These are phyloP conservation scores for Mesochorus sp. DNA, from an alignment of 2,888 invertebrate species.

Conservation along the genomic window DNA sequence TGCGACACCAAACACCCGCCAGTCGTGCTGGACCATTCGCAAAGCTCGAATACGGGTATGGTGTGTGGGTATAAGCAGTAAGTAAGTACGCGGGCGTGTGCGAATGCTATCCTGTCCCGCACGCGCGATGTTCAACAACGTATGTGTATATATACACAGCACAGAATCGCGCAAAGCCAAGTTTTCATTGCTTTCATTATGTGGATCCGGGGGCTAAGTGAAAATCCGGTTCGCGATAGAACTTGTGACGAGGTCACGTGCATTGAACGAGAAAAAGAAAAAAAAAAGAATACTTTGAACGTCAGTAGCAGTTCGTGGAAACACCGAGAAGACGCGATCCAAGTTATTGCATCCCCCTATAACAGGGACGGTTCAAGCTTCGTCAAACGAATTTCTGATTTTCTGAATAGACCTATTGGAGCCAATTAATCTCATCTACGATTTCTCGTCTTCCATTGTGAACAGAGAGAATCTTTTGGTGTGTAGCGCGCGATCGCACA, in stretches of 20 bases:
- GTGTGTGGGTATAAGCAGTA: conserved; percentile 5
- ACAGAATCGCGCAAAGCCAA: conserved; percentile 28
- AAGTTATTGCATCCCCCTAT: background rate
- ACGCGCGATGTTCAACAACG: conserved; percentile 28
- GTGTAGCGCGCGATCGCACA: conserved; percentile 26
- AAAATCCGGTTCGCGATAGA: conserved; percentile 56
- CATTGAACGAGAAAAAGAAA: background rate
- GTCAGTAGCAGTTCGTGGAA: conserved; percentile 1
- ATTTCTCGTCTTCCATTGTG: conserved; percentile 53
- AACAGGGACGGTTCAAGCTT: background rate
- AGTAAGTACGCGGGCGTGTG: conserved; percentile 41
- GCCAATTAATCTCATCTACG: conserved; percentile 62
- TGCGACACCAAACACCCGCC: conserved; percentile 58
- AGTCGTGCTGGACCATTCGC: conserved; percentile 37
- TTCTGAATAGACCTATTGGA: conserved; percentile 62
- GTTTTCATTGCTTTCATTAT: conserved; percentile 45
- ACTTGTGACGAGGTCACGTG: conserved; percentile 38
- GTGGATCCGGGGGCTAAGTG: conserved; percentile 36
- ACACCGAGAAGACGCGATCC: background rate
- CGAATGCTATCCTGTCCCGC: conserved; percentile 40
- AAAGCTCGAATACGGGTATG: conserved; percentile 1
- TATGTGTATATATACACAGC: background rate
- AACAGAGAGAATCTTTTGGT: conserved; percentile 27
- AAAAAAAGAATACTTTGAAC: conserved; percentile 23
- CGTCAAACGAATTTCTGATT: conserved; percentile 30